Conservation (phyloP, 2,888 invertebrate genomes). For the Anagyrus pseudococci region DNA sequence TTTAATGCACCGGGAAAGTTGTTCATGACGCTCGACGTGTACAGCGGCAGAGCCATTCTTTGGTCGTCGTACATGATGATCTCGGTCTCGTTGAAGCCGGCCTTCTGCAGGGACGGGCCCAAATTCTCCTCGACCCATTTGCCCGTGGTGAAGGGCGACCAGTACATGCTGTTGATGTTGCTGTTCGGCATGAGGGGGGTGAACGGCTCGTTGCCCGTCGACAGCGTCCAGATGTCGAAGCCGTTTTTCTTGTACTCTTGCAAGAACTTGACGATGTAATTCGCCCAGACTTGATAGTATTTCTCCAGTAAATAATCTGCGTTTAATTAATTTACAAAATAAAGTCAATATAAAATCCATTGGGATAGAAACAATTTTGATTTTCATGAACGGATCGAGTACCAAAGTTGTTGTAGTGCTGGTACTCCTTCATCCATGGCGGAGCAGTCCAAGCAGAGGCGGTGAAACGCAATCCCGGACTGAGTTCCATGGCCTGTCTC, state of each 20-base stretch:
- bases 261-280: constrained; percentile 82
- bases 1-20: constrained; percentile 61
- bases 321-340: no score
- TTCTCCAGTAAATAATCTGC: constrained; percentile 57
- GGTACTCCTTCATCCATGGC: constrained; percentile 75
- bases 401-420: constrained; percentile 67
- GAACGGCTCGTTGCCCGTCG: constrained; percentile 87
- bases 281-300: constrained; percentile 81
- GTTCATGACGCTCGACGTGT: constrained; percentile 64
- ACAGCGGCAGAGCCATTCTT: constrained; percentile 70
- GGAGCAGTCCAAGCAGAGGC: constrained; percentile 74
- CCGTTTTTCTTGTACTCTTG: constrained; percentile 76
- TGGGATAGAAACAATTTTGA: no score
- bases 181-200: constrained; percentile 67
- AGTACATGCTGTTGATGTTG: constrained; percentile 78
- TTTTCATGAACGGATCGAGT: no score
- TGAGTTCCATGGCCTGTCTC: constrained; percentile 60
- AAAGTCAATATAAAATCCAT: no score
- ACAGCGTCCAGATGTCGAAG: constrained; percentile 80
- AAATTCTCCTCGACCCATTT: constrained; percentile 76
- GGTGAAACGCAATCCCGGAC: constrained; percentile 63
- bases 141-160: constrained; percentile 69
- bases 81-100: constrained; percentile 67
- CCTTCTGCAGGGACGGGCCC: constrained; percentile 74
- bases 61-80: constrained; percentile 83